Evolutionary conservation across 2,113 vertebrate genomes (phyloP).

Genomic region (Odontesthes bonariensis): DNA sequence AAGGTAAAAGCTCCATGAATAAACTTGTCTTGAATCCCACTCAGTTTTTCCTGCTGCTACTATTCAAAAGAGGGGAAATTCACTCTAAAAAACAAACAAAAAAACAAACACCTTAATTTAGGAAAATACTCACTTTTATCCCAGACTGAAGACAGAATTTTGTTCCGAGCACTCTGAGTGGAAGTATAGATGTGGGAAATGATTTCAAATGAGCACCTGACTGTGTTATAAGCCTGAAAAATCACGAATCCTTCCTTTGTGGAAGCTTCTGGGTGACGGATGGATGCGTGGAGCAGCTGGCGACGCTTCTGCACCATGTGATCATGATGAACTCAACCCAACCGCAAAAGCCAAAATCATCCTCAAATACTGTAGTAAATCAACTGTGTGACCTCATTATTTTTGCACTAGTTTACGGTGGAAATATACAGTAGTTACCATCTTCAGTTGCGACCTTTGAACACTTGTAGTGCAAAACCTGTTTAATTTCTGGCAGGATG

Average conservation of each 20-base stretch:
- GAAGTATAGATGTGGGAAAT: neutral
- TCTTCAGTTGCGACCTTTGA: slow-evolving; percentile 82
- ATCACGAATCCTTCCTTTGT: slow-evolving; percentile 6
- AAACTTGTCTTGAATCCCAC: neutral
- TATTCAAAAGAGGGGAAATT: neutral
- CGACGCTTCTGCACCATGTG: slow-evolving; percentile 9
- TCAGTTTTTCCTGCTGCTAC: neutral
- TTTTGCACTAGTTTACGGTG: slow-evolving; percentile 90
- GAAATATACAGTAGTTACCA: slow-evolving; percentile 79
- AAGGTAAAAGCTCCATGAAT: neutral
- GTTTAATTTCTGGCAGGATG: slow-evolving; percentile 78
- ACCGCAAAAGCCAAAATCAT: slow-evolving; percentile 73
- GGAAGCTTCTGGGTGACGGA: neutral
- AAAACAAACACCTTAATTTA: neutral
- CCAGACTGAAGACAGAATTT: neutral
- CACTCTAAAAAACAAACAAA: neutral
- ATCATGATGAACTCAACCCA: slow-evolving; percentile 36
- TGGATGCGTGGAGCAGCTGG: slow-evolving; percentile 12
- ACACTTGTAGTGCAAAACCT: slow-evolving; percentile 83
- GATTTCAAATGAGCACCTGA: neutral
- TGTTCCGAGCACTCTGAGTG: neutral
- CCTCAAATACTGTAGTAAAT: slow-evolving; percentile 85
- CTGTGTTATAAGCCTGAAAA: neutral
- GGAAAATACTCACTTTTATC: neutral
- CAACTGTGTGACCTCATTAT: slow-evolving; percentile 92